Conservation (phyloP, 2,797 vertebrate species). For the Holocentrus rufus region DNA sequence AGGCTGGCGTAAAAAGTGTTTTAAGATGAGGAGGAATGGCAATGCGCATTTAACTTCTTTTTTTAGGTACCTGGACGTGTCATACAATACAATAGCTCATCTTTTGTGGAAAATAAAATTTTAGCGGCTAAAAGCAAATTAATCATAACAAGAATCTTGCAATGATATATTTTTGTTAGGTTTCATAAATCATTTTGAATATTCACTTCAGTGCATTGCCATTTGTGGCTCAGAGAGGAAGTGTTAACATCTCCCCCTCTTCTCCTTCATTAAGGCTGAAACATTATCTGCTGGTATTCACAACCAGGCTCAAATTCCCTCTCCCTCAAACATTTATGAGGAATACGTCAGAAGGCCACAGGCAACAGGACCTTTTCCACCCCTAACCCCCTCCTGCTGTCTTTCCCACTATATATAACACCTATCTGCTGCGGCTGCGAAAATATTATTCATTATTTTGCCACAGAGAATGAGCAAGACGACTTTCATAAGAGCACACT, state of each 20-base stretch:
- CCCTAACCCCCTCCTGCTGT: neutral
- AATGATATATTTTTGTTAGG: neutral
- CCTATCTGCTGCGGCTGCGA: slow-evolving; percentile 1
- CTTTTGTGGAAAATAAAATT: neutral
- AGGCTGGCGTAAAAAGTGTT: slow-evolving; percentile 52
- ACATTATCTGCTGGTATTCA: slow-evolving; percentile 33
- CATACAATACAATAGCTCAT: neutral
- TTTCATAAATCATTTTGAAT: neutral
- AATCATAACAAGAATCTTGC: neutral
- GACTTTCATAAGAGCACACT: slow-evolving; percentile 44
- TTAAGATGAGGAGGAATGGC: slow-evolving; percentile 42
- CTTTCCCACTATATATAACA: slow-evolving; percentile 4
- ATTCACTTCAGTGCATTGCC: slow-evolving; percentile 19
- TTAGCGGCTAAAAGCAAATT: neutral
- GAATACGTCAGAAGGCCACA: slow-evolving; percentile 3
- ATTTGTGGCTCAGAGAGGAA: neutral
- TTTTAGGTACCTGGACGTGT: slow-evolving; percentile 2
- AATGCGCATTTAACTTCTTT: slow-evolving; percentile 23
- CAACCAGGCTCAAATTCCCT: slow-evolving; percentile 17
- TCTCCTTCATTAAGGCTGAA: slow-evolving; percentile 36
- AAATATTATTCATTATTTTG: slow-evolving; percentile 17
- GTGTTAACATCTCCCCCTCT: slow-evolving; percentile 6
- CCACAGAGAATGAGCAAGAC: slow-evolving; percentile 19
- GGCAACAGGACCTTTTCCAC: slow-evolving; percentile 2
- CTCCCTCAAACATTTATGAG: slow-evolving; percentile 51